Evolutionary conservation across 2,888 invertebrate genomes (phyloP).

Genomic region (Lumbricus terrestris): DNA sequence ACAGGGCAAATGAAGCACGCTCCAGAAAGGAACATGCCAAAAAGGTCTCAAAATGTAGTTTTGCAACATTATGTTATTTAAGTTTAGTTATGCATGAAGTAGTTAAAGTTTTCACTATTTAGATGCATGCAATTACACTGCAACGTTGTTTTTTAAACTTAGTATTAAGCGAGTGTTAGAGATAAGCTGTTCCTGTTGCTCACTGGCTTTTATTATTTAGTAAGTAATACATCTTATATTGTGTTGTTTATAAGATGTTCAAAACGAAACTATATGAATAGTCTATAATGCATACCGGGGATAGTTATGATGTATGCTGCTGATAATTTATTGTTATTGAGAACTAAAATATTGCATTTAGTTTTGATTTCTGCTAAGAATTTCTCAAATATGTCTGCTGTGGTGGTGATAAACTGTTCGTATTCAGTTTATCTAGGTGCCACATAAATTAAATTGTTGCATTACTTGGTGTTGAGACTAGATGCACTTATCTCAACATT

Average conservation of each 20-base stretch:
- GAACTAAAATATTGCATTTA: too few species aligned
- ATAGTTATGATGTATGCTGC: not conserved
- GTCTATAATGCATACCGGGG: not conserved
- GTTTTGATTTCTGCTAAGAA: not conserved
- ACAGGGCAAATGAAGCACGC: conserved; percentile 9
- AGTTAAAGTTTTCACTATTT: not conserved
- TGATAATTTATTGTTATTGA: not conserved
- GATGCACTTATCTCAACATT: not conserved
- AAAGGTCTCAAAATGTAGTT: not conserved
- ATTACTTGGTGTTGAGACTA: not conserved
- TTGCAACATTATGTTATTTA: not conserved
- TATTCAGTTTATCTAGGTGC: not conserved
- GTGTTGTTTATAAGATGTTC: not conserved
- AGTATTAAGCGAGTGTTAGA: not conserved
- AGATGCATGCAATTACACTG: not conserved
- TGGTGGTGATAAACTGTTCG: not conserved
- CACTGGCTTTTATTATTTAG: not conserved
- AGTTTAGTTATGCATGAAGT: conserved; percentile 4
- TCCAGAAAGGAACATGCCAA: not conserved
- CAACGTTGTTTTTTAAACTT: not conserved
- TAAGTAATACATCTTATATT: not conserved
- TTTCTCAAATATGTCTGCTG: not conserved
- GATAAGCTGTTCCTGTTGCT: not conserved
- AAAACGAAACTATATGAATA: not conserved
- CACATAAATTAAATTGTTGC: not conserved